Conservation (phyloP, 2,888 invertebrate species). For the Euzetes globulus region DNA sequence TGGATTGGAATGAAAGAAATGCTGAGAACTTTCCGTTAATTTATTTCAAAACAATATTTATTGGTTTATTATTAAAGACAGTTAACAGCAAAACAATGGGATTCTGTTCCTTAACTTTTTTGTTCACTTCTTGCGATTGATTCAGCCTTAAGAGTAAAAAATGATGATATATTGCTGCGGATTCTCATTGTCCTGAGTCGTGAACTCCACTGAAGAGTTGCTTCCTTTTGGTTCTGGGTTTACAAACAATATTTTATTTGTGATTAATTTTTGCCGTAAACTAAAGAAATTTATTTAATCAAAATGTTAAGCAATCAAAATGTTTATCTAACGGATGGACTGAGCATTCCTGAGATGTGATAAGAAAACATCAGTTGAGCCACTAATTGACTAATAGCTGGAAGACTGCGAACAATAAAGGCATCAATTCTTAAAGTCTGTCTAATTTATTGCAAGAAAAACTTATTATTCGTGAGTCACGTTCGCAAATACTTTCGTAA, state of each 20-base stretch:
- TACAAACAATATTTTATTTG: not conserved
- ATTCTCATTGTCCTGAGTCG: not conserved
- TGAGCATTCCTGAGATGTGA: not conserved
- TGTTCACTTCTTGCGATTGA: not conserved
- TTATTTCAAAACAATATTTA: not conserved
- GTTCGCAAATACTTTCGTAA: not conserved
- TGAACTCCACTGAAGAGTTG: not conserved
- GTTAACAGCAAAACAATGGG: not conserved
- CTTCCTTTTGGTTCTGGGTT: not conserved
- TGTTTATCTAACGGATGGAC: not conserved
- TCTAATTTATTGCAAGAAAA: constrained; percentile 23
- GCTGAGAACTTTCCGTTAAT: not conserved
- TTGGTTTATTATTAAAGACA: not conserved
- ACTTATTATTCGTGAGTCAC: constrained; percentile 17
- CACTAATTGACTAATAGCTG: constrained; percentile 9
- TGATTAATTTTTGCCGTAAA: constrained; percentile 9
- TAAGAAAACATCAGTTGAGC: not conserved
- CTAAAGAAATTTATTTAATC: not conserved
- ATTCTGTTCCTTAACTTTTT: not conserved
- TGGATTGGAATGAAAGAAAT: not conserved
- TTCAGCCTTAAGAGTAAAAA: not conserved
- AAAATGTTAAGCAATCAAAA: not conserved
- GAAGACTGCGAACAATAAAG: constrained; percentile 1
- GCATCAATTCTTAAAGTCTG: constrained; percentile 5
- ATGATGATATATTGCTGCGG: not conserved